These are phyloP conservation scores for Buathra laborator DNA, from an alignment of 2,888 invertebrate species.

Conservation along the genomic window DNA sequence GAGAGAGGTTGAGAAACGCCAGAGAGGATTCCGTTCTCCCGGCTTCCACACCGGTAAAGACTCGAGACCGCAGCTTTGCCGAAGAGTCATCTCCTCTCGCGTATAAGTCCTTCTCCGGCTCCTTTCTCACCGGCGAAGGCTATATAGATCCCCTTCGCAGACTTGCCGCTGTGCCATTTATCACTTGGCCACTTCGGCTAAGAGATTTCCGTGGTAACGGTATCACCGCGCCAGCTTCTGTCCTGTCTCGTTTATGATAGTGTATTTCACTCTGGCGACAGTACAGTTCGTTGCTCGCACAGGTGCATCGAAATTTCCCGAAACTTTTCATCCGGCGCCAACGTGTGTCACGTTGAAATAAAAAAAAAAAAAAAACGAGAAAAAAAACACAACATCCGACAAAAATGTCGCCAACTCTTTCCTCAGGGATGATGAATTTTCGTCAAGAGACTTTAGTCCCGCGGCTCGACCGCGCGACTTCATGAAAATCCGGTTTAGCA, in stretches of 20 bases:
- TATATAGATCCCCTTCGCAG: conserved; percentile 4
- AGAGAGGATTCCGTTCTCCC: conserved; percentile 39
- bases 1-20: conserved; percentile 37
- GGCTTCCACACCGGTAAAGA: conserved; percentile 34
- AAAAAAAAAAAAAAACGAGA: conserved; percentile 17
- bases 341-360: conserved; percentile 4
- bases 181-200: conserved; percentile 62
- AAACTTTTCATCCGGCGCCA: conserved; percentile 49
- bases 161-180: conserved; percentile 52
- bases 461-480: conserved; percentile 60
- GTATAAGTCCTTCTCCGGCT: conserved; percentile 54
- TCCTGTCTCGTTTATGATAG: conserved; percentile 28
- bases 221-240: conserved; percentile 45
- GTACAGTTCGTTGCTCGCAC: conserved; percentile 30
- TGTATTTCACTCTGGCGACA: conserved; percentile 25
- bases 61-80: conserved; percentile 57
- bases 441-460: conserved; percentile 51
- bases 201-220: conserved; percentile 62
- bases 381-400: conserved; percentile 21
- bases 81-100: conserved; percentile 56
- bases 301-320: conserved; percentile 47
- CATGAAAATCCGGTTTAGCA: conserved; percentile 76
- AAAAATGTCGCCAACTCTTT: conserved; percentile 35
- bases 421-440: conserved; percentile 66
- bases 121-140: conserved; percentile 35